phyloP scores from a whole-genome alignment of 2,888 invertebrate genomes.

The Aspidiotus rigidus region DNA sequence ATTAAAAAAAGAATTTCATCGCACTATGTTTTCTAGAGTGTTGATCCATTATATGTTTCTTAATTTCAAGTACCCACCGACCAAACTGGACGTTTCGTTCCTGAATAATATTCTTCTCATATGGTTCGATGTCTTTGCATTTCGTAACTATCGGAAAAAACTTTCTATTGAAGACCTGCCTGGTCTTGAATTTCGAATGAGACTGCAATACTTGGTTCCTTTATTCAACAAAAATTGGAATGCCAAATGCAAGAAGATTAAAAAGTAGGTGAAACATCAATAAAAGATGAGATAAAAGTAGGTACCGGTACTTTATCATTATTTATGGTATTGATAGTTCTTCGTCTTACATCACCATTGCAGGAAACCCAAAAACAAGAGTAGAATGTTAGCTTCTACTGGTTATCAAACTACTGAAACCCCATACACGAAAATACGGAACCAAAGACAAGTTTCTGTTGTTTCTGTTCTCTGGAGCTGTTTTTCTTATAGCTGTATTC shows the following conservation, averaged over 20 bases:
- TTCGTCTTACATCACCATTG: too few species aligned
- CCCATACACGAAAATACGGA: conserved; percentile 1
- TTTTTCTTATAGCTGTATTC: conserved; percentile 79
- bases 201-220: conserved; percentile 67
- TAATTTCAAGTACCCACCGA: conserved; percentile 63
- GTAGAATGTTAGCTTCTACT: neutral
- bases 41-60: neutral
- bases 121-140: conserved; percentile 82
- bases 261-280: neutral
- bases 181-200: conserved; percentile 77
- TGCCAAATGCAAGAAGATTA: conserved; percentile 53
- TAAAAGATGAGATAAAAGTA: too few species aligned
- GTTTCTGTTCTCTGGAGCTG: conserved; percentile 73
- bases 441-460: conserved; percentile 63
- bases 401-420: conserved; percentile 4
- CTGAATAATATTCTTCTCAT: conserved; percentile 74
- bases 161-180: conserved; percentile 79
- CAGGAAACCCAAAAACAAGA: too few species aligned
- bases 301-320: neutral
- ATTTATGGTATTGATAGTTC: neutral
- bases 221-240: conserved; percentile 75
- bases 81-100: conserved; percentile 59
- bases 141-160: conserved; percentile 74
- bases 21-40: too few species aligned
- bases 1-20: too few species aligned